Conservation (phyloP, 1,140 invertebrate species). For the Ceratosolen fusciceps region DNA sequence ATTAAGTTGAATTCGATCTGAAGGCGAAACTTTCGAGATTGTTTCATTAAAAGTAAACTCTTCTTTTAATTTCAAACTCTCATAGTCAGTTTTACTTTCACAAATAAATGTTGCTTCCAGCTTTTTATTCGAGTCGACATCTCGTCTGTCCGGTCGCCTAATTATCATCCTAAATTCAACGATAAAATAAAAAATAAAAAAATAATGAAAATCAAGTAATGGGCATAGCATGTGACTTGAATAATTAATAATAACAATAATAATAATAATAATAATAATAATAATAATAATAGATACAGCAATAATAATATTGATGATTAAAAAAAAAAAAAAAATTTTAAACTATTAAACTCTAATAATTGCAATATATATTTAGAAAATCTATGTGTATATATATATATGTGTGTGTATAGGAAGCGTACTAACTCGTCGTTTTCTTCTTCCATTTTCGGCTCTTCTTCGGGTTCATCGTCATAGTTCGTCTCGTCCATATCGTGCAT, state of each 20-base stretch:
- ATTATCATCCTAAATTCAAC: conserved; percentile 26
- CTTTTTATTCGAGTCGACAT: conserved; percentile 13
- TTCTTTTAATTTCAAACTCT: conserved; percentile 36
- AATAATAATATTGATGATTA: not conserved
- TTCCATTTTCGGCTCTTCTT: conserved; percentile 59
- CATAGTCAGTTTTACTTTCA: conserved; percentile 29
- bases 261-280: conserved; percentile 23
- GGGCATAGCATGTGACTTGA: not conserved
- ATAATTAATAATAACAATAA: conserved; percentile 13
- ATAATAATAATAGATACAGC: not conserved
- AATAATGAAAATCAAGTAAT: conserved; percentile 27
- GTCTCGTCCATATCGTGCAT: conserved; percentile 57
- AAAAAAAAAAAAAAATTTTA: conserved; percentile 24
- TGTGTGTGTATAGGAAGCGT: too few relatives aligned
- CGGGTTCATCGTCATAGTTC: conserved; percentile 65
- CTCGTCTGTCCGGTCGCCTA: conserved; percentile 10
- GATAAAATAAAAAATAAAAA: conserved; percentile 41
- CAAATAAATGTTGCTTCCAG: conserved; percentile 46
- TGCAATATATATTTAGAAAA: conserved; percentile 14
- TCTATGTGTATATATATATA: not conserved
- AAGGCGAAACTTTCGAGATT: conserved; percentile 21
- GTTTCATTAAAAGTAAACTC: conserved; percentile 27
- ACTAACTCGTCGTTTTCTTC: conserved; percentile 60
- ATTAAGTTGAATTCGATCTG: conserved; percentile 27
- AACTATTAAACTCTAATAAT: conserved; percentile 36